A percentile compares a stretch with the other conserved stretches of the same genome.
phyloP scores from a whole-genome alignment of 2,113 vertebrate species.

The Ornithorhynchus anatinus region DNA sequence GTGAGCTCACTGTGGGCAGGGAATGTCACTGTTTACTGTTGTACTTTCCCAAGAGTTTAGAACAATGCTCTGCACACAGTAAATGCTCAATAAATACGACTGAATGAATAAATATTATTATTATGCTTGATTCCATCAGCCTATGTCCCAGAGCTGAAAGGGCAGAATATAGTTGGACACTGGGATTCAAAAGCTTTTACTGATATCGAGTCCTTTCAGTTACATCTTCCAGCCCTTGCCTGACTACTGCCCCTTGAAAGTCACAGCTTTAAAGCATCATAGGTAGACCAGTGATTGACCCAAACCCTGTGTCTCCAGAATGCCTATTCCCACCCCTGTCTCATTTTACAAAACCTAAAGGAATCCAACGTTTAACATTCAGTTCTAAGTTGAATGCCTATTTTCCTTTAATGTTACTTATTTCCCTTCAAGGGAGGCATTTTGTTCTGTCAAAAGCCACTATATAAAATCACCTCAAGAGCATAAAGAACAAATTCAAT shows the following conservation, averaged over 20 bases:
- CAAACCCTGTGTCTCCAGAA: neutral
- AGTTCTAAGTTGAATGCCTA: neutral
- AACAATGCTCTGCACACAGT: too few relatives aligned
- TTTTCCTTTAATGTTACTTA: conserved; percentile 5
- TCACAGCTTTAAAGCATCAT: neutral
- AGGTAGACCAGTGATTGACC: neutral
- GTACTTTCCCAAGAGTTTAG: too few relatives aligned
- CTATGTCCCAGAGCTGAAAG: conserved; percentile 20
- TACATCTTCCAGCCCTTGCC: conserved; percentile 8
- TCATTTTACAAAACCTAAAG: conserved; percentile 13
- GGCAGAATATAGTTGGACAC: conserved; percentile 20
- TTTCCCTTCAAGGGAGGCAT: conserved; percentile 5
- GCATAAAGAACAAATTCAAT: conserved; percentile 18
- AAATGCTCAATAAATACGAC: too few relatives aligned
- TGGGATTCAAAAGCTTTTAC: conserved; percentile 4
- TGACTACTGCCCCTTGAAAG: conserved; percentile 1
- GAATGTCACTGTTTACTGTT: too few relatives aligned
- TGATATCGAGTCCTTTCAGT: neutral
- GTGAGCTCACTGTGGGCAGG: too few relatives aligned
- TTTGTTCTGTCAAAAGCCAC: neutral
- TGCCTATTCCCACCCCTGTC: neutral
- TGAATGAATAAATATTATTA: too few relatives aligned
- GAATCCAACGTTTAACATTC: neutral
- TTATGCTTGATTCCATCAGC: conserved; percentile 8
- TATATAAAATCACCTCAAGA: conserved; percentile 1